Evolutionary conservation across 1,140 invertebrate genomes (phyloP), one percentile per base, ranked within the genome.

Genomic region (Calycopis cecrops): DNA sequence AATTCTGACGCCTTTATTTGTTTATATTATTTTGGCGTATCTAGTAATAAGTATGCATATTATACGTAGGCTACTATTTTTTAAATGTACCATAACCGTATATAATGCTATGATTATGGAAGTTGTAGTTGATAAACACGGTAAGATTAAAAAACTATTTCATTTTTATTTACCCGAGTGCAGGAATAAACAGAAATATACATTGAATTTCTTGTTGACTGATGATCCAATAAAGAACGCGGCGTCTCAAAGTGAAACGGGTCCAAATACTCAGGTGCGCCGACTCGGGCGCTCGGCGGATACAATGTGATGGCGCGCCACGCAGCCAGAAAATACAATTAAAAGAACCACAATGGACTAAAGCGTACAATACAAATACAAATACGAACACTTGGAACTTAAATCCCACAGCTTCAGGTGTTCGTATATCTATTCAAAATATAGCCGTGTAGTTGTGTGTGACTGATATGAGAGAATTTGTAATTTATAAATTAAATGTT

Each of bases 241-340:
- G 72, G 76, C 73, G 59, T 69, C 69, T 75, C 75, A 83, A 77
- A 79, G 73, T 70, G 65, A 76, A 78, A 76, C 71, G 73, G 67
- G 73, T 78, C 71, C 65, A 69, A 79, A 85, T 85, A 82, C 79
- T 85, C 81, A 85, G 79, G 81, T 83, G 77, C 67, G 64, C 65
- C 64, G 60, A 61, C 64, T 44, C 40, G 62, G 21, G 2, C 60
- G 55, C 37, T 62, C 62, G 67, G 52, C 66, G 51, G 73, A 73
- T 76, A 82, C 80, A 82, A 74, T 80, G 79, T 79, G 74, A 73
- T 60, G 66, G 61, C 60, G 60, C 65, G 63, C 57, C 62, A 67
- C 63, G 71, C 72, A 59, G 64, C 64, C 78, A 76, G 64, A 82
- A 84, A 84, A 84, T 80, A 80, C 72, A 80, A 77, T 78, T 81